These are phyloP conservation scores for Zenarchopterus dispar DNA, from an alignment of 2,797 vertebrate genomes.

Conservation along the genomic window DNA sequence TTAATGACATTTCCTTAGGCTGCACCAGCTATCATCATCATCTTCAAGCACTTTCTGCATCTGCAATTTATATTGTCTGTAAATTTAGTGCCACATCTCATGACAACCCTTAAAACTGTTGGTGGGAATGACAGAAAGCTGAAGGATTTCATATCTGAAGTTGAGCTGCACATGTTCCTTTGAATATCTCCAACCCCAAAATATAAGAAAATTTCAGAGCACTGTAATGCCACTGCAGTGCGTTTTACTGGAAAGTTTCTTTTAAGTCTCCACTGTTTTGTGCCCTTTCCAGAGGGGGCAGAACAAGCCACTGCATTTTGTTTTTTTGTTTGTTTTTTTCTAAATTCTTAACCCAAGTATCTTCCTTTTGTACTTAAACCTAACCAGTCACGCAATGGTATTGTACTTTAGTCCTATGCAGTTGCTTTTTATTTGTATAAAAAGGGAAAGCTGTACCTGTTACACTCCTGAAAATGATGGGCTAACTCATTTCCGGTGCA, in stretches of 20 bases:
- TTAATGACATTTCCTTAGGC: background rate
- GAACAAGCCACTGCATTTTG: background rate
- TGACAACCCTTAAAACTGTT: background rate
- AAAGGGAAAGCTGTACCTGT: background rate
- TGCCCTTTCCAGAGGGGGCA: background rate
- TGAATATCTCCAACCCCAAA: no score
- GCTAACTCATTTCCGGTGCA: no score
- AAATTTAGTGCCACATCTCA: background rate
- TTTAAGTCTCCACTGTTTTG: background rate
- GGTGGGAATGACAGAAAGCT: background rate
- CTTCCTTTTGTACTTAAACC: no score
- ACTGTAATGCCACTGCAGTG: background rate
- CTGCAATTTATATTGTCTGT: slow-evolving; percentile 1
- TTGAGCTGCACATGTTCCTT: no score
- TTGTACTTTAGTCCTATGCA: background rate
- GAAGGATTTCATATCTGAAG: background rate
- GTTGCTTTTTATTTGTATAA: background rate
- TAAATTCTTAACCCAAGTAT: no score
- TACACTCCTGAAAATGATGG: no score
- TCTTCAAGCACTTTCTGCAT: background rate
- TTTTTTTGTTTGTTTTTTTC: background rate
- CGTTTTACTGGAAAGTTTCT: background rate
- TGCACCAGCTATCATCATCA: slow-evolving; percentile 5
- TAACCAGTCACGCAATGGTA: background rate
- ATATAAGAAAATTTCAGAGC: no score